Conservation (phyloP, 2,797 vertebrate species). For the Microchirus variegatus region DNA sequence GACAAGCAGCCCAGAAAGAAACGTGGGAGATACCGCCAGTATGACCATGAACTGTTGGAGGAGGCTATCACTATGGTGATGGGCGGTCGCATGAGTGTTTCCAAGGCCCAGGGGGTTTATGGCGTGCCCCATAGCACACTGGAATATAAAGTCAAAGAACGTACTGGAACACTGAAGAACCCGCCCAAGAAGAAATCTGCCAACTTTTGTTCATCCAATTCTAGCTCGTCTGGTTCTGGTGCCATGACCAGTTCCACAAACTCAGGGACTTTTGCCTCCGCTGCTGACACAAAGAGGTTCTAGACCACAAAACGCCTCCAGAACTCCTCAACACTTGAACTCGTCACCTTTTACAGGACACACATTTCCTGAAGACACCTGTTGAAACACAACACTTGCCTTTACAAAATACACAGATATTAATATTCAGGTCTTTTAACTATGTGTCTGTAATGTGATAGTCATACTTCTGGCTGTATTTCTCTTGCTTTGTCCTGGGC, state of each 20-base stretch:
- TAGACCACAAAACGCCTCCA: constrained; percentile 82
- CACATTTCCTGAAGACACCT: constrained; percentile 88
- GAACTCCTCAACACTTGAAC: constrained; percentile 86
- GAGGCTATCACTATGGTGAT: constrained; percentile 99
- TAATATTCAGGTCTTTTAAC: constrained; percentile 99
- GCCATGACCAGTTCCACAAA: constrained; percentile 82
- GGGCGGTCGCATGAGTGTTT: constrained; percentile 98
- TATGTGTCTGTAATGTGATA: constrained; percentile 80
- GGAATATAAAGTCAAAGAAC: constrained; percentile 99
- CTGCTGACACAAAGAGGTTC: constrained; percentile 85
- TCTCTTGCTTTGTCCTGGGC: constrained; percentile 52
- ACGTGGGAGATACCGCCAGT: constrained; percentile 96
- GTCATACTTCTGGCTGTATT: constrained; percentile 65
- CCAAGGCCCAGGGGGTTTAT: constrained; percentile 98
- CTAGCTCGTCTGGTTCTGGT: constrained; percentile 61
- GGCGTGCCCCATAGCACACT: constrained; percentile 99
- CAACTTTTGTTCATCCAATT: constrained; percentile 63
- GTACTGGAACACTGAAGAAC: constrained; percentile 97
- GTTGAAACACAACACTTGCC: constrained; percentile 96
- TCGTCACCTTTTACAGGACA: constrained; percentile 87
- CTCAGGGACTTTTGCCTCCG: constrained; percentile 92
- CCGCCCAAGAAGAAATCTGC: constrained; percentile 98
- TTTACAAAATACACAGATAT: constrained; percentile 86
- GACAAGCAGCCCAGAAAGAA: constrained; percentile 98
- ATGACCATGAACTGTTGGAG: constrained; percentile 97